These are phyloP conservation scores for Rhagophthalmus giganteus DNA, from an alignment of 2,888 invertebrate genomes.

Conservation along the genomic window DNA sequence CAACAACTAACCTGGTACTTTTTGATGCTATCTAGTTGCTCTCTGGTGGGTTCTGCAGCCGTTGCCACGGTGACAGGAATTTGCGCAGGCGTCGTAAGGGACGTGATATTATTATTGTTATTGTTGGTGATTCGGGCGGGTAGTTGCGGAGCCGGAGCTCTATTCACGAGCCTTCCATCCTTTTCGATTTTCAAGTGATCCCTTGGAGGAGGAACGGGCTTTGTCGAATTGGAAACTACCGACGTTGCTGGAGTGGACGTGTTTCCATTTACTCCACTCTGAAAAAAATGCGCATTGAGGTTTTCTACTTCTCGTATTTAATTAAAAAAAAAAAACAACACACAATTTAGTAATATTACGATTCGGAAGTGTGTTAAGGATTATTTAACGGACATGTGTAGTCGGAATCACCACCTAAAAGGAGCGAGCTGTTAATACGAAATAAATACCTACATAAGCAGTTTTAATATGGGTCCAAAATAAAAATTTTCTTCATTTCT, in stretches of 20 bases:
- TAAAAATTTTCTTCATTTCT: no score
- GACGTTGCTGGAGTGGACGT: constrained; percentile 48
- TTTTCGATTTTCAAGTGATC: constrained; percentile 67
- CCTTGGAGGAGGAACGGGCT: constrained; percentile 65
- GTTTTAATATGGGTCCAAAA: no score
- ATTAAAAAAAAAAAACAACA: no score
- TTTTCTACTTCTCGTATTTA: no score
- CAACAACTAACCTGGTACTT: constrained; percentile 79
- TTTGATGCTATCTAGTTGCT: constrained; percentile 88
- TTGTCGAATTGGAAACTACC: constrained; percentile 54
- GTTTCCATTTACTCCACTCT: constrained; percentile 49
- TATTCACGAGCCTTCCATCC: constrained; percentile 63
- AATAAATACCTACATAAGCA: no score
- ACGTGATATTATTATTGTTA: constrained; percentile 53
- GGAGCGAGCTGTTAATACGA: no score
- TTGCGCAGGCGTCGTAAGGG: constrained; percentile 43
- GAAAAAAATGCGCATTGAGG: no score
- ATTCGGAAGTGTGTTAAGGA: no score
- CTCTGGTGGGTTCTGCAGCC: constrained; percentile 71
- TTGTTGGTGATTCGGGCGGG: constrained; percentile 65
- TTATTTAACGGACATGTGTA: no score
- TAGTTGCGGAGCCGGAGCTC: constrained; percentile 69
- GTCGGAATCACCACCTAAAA: no score
- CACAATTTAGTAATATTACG: no score
- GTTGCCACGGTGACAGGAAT: constrained; percentile 58